Conservation (phyloP, 1,140 invertebrate species). For the Whitmania pigra region DNA sequence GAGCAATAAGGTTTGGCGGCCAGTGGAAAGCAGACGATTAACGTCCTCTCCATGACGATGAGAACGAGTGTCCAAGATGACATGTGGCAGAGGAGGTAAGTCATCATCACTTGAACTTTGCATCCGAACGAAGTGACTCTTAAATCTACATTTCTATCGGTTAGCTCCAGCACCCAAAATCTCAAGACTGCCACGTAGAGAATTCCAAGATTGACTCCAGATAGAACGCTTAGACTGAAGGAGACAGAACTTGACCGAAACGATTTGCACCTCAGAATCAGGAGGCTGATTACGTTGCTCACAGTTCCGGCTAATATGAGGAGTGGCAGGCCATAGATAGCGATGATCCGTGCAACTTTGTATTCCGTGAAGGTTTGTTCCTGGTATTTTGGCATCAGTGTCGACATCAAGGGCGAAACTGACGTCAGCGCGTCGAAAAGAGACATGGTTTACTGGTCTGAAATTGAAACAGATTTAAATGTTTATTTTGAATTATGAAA, state of each 20-base stretch:
- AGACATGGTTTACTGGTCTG: no score
- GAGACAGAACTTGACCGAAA: conserved; percentile 16
- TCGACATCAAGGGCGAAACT: no score
- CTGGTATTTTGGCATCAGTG: no score
- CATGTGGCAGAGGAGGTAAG: conserved; percentile 13
- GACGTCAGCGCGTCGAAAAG: no score
- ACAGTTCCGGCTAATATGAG: conserved; percentile 8
- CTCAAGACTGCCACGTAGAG: conserved; percentile 22
- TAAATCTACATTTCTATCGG: background rate
- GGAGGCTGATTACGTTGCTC: conserved; percentile 10
- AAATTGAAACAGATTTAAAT: no score
- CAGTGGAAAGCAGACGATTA: conserved; percentile 12
- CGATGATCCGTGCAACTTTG: background rate
- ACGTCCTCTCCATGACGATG: conserved; percentile 1
- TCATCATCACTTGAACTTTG: background rate
- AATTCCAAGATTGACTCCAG: conserved; percentile 20
- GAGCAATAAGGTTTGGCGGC: conserved; percentile 8
- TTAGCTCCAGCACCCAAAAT: conserved; percentile 12
- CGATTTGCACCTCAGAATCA: background rate
- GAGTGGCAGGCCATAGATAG: conserved; percentile 16
- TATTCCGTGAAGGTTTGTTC: background rate
- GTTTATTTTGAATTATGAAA: no score
- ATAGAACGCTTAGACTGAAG: conserved; percentile 12
- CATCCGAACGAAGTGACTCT: background rate
- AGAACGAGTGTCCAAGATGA: conserved; percentile 13